Evolutionary conservation across 2,797 vertebrate species (phyloP).

Genomic region (Anas capensis): DNA sequence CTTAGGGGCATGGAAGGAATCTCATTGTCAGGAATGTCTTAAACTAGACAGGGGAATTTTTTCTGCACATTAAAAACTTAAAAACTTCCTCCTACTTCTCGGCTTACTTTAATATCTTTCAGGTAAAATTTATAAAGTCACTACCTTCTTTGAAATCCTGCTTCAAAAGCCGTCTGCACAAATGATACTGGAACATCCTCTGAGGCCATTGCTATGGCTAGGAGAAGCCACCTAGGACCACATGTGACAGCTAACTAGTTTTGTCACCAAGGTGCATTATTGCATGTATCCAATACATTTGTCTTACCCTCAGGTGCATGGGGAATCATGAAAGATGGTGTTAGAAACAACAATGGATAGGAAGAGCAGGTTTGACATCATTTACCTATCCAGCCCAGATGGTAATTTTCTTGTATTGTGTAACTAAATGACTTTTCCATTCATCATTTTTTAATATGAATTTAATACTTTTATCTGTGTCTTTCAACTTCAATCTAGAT

Average conservation of each 20-base stretch:
- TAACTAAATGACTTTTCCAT: background rate
- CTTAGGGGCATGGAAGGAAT: background rate
- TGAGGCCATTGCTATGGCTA: background rate
- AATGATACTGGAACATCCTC: background rate
- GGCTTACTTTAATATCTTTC: background rate
- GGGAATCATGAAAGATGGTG: background rate
- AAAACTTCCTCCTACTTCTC: background rate
- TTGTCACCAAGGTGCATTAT: accelerated
- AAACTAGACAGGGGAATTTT: background rate
- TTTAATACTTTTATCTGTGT: background rate
- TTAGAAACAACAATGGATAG: background rate
- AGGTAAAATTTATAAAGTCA: background rate
- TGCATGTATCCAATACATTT: background rate
- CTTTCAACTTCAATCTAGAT: background rate
- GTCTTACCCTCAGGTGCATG: background rate
- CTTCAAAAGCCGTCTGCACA: background rate
- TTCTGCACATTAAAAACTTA: background rate
- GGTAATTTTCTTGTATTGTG: background rate
- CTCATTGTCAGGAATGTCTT: background rate
- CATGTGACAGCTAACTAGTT: background rate
- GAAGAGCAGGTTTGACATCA: background rate
- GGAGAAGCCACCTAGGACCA: background rate
- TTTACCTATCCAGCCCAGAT: background rate
- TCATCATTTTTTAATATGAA: background rate
- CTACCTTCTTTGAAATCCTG: background rate